A percentile compares a stretch with the other conserved stretches of the same genome.
Evolutionary conservation across 2,888 invertebrate genomes (phyloP).

Genomic region (Leptothorax acervorum): DNA sequence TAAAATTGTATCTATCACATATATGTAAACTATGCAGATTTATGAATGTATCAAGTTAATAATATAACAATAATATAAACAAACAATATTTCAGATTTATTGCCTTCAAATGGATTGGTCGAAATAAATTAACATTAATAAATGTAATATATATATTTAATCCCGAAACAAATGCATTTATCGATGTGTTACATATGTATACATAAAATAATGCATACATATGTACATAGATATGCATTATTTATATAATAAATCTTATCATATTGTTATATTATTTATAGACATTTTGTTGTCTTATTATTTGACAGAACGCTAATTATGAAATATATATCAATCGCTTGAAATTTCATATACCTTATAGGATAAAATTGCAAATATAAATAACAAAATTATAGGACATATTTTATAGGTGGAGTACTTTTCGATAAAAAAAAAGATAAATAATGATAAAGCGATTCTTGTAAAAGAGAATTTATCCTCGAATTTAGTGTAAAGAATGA

Average conservation of each 20-base stretch:
- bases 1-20: not conserved
- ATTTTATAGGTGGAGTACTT: not conserved
- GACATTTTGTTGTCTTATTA: not conserved
- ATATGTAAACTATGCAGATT: not conserved
- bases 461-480: not conserved
- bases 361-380: not conserved
- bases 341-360: not conserved
- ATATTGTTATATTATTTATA: not conserved
- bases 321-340: not conserved
- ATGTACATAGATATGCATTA: not conserved
- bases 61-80: not conserved
- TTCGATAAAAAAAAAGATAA: not conserved
- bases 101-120: not conserved
- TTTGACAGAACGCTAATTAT: not conserved
- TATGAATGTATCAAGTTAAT: not conserved
- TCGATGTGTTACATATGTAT: not conserved
- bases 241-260: not conserved
- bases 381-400: not conserved
- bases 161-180: not conserved
- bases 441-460: not conserved
- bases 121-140: not conserved
- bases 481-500: not conserved
- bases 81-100: slow-evolving; percentile 8
- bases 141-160: slow-evolving; percentile 1
- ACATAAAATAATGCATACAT: not conserved